Conservation (phyloP, 2,797 vertebrate genomes). For the Fundulus diaphanus region DNA sequence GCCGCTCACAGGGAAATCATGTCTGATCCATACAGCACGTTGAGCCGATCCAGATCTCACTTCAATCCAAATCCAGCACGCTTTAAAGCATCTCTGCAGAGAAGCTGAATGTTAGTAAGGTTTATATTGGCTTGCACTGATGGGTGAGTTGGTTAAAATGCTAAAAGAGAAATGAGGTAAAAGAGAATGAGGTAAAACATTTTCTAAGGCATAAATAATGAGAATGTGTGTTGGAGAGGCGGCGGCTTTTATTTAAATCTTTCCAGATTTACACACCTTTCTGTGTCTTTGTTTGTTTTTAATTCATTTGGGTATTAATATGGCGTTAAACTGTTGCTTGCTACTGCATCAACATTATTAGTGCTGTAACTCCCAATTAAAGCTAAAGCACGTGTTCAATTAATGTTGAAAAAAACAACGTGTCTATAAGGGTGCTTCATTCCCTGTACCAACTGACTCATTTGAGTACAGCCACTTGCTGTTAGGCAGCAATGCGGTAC, state of each 20-base stretch:
- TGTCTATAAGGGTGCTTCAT: background rate
- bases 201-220: too few relatives aligned
- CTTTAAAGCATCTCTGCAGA: constrained; percentile 21
- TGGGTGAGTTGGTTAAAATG: background rate
- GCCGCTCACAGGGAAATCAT: background rate
- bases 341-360: constrained; percentile 40
- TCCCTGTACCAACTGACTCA: too few relatives aligned
- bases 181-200: background rate
- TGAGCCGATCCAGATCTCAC: constrained; percentile 6
- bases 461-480: background rate
- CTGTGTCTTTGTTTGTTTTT: constrained; percentile 48
- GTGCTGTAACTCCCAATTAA: constrained; percentile 43
- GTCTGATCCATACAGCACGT: background rate
- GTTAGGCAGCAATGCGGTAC: too few relatives aligned
- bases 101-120: background rate
- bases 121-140: background rate
- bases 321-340: constrained; percentile 50
- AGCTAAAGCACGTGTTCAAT: constrained; percentile 52
- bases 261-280: constrained; percentile 20
- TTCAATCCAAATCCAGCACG: constrained; percentile 30
- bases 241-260: background rate
- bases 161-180: background rate
- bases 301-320: constrained; percentile 43
- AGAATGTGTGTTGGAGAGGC: too few relatives aligned
- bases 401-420: constrained; percentile 36